Evolutionary conservation across 2,888 invertebrate genomes (phyloP).

Genomic region (Caradrina clavipalpis): DNA sequence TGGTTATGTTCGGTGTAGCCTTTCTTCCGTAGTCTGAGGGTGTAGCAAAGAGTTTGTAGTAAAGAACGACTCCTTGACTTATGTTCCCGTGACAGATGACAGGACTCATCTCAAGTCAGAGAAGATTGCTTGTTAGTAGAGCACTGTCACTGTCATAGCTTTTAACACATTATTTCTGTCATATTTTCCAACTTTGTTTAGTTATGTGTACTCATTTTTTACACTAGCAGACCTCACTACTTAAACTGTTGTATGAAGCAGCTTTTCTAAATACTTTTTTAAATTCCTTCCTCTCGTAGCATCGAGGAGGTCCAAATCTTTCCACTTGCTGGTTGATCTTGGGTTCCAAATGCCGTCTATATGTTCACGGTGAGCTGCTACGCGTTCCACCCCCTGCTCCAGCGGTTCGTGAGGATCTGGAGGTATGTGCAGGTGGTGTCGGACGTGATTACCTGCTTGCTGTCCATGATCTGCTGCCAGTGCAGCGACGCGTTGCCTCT

Average conservation of each 20-base stretch:
- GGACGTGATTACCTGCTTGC: conserved; percentile 65
- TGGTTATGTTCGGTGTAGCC: no score
- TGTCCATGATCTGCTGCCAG: conserved; percentile 70
- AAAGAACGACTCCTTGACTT: no score
- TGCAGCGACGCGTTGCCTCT: conserved; percentile 61
- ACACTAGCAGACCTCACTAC: background rate
- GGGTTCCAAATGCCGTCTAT: conserved; percentile 43
- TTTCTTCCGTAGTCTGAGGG: no score
- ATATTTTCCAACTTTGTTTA: no score
- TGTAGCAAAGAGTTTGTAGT: no score
- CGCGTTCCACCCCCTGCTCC: conserved; percentile 65
- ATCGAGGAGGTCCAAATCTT: conserved; percentile 1
- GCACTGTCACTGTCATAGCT: no score
- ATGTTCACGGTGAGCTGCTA: conserved; percentile 75
- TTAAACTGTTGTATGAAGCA: background rate
- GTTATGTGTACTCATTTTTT: no score
- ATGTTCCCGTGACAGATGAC: no score
- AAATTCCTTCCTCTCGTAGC: no score
- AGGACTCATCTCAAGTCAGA: no score
- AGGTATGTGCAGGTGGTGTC: conserved; percentile 66
- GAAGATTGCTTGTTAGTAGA: no score
- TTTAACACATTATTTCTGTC: no score
- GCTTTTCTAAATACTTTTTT: background rate
- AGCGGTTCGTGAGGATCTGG: conserved; percentile 69
- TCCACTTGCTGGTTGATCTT: background rate